Conservation (phyloP, 2,888 invertebrate genomes). For the Eumacrocentrus americanus region DNA sequence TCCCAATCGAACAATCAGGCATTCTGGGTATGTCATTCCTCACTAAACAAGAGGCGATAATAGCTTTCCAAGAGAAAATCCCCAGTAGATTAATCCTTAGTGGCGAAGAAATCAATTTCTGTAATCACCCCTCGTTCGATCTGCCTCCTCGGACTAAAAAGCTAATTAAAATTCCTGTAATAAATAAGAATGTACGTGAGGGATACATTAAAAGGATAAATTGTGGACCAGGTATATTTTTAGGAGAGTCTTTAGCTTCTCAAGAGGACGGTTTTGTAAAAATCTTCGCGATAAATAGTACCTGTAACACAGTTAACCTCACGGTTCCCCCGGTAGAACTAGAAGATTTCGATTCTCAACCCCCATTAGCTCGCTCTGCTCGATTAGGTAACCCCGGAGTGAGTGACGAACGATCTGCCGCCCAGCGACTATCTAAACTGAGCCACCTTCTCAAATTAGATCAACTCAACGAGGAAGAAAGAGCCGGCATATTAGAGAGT, state of each 20-base stretch:
- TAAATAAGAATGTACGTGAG: not conserved
- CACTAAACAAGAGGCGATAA: conserved; percentile 5
- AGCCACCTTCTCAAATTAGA: not conserved
- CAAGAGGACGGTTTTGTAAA: conserved; percentile 15
- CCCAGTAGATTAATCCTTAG: conserved; percentile 8
- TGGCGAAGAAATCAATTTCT: not conserved
- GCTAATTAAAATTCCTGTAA: conserved; percentile 10
- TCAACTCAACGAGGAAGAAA: conserved; percentile 22
- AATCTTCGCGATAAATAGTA: conserved; percentile 24
- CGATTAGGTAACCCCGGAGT: not conserved
- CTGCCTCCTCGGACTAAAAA: conserved; percentile 25
- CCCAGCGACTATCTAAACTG: no score
- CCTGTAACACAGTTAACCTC: not conserved
- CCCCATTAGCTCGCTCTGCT: not conserved
- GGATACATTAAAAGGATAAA: conserved; percentile 16
- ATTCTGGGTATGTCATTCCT: conserved; percentile 19
- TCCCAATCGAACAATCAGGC: conserved; percentile 14
- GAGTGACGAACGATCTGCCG: not conserved
- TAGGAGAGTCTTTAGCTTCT: conserved; percentile 10
- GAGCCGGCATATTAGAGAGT: not conserved
- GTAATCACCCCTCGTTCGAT: conserved; percentile 1
- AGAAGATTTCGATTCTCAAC: conserved; percentile 17
- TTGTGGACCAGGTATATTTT: conserved; percentile 12
- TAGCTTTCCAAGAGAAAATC: conserved; percentile 10
- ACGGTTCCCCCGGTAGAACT: conserved; percentile 16